phyloP scores from a whole-genome alignment of 2,113 vertebrate species.

The Oreochromis aureus region DNA sequence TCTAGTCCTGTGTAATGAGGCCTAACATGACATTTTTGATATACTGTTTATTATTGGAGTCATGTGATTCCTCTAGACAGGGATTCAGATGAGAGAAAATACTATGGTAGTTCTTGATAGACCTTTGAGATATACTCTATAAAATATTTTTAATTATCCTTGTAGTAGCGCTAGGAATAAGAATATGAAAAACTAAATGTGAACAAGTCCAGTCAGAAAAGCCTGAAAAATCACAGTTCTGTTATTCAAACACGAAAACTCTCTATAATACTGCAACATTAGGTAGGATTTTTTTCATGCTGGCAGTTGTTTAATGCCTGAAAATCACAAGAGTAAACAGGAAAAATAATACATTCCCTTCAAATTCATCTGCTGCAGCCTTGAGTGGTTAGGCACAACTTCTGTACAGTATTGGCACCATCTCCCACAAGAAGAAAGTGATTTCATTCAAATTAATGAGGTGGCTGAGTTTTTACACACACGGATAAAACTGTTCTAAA shows the following conservation, averaged over 20 bases:
- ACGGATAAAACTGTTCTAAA: neutral
- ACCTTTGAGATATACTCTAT: neutral
- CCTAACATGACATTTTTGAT: neutral
- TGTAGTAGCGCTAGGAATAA: fast-evolving
- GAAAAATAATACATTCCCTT: neutral
- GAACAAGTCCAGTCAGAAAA: neutral
- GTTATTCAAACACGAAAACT: neutral
- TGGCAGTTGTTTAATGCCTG: neutral
- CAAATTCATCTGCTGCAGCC: neutral
- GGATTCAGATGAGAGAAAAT: neutral
- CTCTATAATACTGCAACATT: neutral
- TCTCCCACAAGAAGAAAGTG: neutral
- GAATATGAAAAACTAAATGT: neutral
- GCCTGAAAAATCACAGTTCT: neutral
- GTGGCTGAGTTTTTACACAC: neutral
- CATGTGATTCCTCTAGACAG: neutral
- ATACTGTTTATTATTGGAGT: neutral
- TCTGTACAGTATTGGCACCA: neutral
- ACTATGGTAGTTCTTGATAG: neutral
- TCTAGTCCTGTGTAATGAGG: neutral
- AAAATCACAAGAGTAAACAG: neutral
- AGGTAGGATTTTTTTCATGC: neutral
- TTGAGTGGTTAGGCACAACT: neutral
- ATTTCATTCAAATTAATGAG: neutral
- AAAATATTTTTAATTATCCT: neutral